Conservation (phyloP, 2,113 vertebrate species). For the Protomyctophum bolini region DNA sequence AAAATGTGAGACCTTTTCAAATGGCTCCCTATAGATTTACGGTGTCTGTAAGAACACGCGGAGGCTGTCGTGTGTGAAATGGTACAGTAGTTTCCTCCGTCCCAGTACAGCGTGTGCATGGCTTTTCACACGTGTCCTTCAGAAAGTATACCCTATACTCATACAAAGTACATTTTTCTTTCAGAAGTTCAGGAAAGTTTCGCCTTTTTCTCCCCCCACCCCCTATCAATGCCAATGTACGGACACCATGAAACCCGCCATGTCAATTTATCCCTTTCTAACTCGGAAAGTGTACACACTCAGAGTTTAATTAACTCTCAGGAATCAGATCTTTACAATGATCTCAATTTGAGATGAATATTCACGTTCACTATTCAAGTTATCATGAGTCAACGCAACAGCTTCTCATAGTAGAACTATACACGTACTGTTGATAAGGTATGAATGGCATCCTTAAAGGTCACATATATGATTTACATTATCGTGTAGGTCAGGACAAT, state of each 20-base stretch:
- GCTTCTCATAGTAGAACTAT: background rate
- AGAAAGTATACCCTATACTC: background rate
- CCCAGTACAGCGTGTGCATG: background rate
- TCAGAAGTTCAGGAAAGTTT: no score
- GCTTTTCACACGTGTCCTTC: background rate
- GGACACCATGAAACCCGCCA: no score
- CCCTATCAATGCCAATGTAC: no score
- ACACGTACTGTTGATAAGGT: slow-evolving; percentile 3
- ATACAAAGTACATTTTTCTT: no score
- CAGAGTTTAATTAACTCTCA: no score
- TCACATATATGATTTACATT: slow-evolving; percentile 31
- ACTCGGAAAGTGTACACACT: no score
- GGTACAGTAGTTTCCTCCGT: background rate
- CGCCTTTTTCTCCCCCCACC: no score
- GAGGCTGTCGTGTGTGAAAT: background rate
- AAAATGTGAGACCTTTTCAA: background rate
- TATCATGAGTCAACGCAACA: background rate
- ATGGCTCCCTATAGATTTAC: background rate
- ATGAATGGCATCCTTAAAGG: slow-evolving; percentile 33
- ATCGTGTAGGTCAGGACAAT: slow-evolving; percentile 9
- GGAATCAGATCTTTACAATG: no score
- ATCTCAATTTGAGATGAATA: no score
- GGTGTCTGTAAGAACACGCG: background rate
- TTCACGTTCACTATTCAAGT: no score
- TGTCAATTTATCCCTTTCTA: no score